Base-by-base conservation (phyloP, 1,140 invertebrate species). In the Bombus pascuorum region DNA sequence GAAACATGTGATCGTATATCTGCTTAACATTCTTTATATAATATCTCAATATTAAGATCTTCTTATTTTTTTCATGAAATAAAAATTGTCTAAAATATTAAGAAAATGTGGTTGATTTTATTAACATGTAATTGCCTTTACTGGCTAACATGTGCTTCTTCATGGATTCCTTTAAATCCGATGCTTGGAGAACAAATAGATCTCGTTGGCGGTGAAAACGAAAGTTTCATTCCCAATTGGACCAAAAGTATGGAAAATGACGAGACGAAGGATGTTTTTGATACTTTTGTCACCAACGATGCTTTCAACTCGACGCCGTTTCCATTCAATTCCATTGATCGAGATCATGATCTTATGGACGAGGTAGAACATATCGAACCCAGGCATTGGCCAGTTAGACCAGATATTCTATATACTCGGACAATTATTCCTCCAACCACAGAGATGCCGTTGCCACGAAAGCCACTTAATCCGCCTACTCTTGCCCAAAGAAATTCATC, bases 291-390 rank as follows among this genome's bases (percentile, higher is more conserved):
- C n/a, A 57, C 82, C 1, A 53, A 53, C 13, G 73, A 83, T 74
- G 66, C 72, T 2, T 73, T 89, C 25, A 81, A 87, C 57, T 44
- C 78, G 6, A 72, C 76, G 10, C 80, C 72, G 13, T 42, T 66
- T 10, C 65, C 84, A 15, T 72, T 82, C 34, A 85, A 86, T 81
- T 81, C 83, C 22, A 81, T 72, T 37, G 85, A 90, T 75, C 86
- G 84, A 1, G 83, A 87, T 59, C 89, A 77, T 13, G 90, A 91
- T 78, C 91, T 92, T 10, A 86, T 91, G n/a, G 93, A 93, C 44
- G 92, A 94, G 34, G 92, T 93, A 18, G 92, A 93, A 78, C 90
- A 81, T 18, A 93, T 93, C 74, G 92, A 93, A 32, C 93, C 92
- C 1, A 86, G 86, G 59, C 90, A 93, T 15, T 93, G 92, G 92